These are phyloP conservation scores for Alaudala cheleensis DNA, from an alignment of 2,113 vertebrate genomes.

Conservation along the genomic window DNA sequence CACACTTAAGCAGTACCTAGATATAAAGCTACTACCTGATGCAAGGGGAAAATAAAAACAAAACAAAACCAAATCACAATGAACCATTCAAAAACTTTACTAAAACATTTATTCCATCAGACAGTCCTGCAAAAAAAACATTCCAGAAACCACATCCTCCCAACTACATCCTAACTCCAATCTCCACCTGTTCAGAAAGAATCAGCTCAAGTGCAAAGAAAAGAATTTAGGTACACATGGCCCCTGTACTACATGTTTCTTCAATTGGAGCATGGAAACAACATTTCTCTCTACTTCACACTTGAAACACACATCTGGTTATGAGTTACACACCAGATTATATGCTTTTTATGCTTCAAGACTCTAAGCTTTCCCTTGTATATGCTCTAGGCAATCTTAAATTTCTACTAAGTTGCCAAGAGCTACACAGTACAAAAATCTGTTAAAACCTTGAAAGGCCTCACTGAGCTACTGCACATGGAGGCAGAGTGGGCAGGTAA, in stretches of 20 bases:
- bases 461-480: neutral
- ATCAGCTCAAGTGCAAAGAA: neutral
- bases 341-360: neutral
- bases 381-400: neutral
- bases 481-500: neutral
- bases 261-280: neutral
- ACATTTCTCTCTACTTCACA: neutral
- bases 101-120: neutral
- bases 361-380: neutral
- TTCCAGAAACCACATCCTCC: neutral
- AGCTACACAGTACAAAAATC: neutral
- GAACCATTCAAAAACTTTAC: neutral
- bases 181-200: neutral
- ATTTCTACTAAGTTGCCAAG: neutral
- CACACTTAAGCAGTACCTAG: neutral
- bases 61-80: neutral
- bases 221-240: neutral
- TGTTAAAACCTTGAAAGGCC: neutral
- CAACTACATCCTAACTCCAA: neutral
- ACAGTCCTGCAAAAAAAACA: neutral
- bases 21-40: neutral
- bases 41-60: neutral
- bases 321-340: neutral
- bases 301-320: neutral
- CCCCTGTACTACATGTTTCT: neutral